Conservation (phyloP, 2,797 vertebrate species). For the Hydrocynus forskahlii region DNA sequence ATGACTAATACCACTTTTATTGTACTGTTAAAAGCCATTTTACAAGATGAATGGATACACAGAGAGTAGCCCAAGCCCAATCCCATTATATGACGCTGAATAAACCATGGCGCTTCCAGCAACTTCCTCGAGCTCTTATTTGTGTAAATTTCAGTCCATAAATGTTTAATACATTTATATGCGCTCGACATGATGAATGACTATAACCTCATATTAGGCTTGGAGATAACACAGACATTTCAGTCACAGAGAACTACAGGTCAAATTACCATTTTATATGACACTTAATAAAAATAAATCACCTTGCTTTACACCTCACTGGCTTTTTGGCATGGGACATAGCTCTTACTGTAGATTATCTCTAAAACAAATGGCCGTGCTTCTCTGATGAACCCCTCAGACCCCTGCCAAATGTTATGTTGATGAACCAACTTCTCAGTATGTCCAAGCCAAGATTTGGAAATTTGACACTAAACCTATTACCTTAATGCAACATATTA, state of each 20-base stretch:
- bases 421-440: conserved; percentile 8
- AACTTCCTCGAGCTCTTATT: conserved; percentile 61
- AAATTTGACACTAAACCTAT: background rate
- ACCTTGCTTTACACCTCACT: conserved; percentile 70
- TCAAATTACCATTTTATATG: conserved; percentile 76
- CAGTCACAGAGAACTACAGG: conserved; percentile 65
- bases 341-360: conserved; percentile 11
- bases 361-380: conserved; percentile 17
- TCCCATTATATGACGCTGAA: conserved; percentile 64
- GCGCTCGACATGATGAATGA: conserved; percentile 34
- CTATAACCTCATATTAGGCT: conserved; percentile 44
- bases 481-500: background rate
- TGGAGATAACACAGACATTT: conserved; percentile 46
- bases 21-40: conserved; percentile 59
- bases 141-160: conserved; percentile 57
- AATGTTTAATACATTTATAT: conserved; percentile 64
- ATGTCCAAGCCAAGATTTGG: background rate
- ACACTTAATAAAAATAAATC: conserved; percentile 77
- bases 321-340: conserved; percentile 60
- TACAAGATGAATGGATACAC: conserved; percentile 56
- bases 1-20: conserved; percentile 28
- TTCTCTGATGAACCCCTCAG: conserved; percentile 7
- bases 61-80: conserved; percentile 39
- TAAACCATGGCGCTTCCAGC: conserved; percentile 61
- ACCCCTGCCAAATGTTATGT: background rate